phyloP scores from a whole-genome alignment of 1,140 invertebrate genomes.

The Pteromalus puparum region DNA sequence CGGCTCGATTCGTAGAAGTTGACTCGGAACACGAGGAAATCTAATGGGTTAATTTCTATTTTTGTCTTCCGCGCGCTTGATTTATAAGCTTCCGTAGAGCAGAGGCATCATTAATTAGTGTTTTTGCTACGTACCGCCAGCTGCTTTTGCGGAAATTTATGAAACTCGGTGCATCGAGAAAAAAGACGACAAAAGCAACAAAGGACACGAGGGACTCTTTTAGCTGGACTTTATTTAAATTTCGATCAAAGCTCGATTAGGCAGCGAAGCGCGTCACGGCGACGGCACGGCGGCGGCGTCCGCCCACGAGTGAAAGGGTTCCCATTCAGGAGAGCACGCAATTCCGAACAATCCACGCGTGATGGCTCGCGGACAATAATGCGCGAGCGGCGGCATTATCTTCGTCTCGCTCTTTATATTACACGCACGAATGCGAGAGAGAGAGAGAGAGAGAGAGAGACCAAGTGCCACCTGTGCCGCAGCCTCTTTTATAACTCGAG shows the following conservation, averaged over 20 bases:
- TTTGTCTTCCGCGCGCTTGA: conserved; percentile 21
- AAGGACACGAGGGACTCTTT: background rate
- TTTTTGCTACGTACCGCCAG: background rate
- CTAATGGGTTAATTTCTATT: conserved; percentile 48
- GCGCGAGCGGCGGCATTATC: conserved; percentile 25
- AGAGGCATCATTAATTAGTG: conserved; percentile 14
- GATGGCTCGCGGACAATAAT: conserved; percentile 57
- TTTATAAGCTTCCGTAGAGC: background rate
- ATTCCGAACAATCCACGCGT: conserved; percentile 61
- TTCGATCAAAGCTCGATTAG: conserved; percentile 57
- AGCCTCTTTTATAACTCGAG: background rate
- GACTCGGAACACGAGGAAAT: conserved; percentile 33
- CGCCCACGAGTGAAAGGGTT: conserved; percentile 25
- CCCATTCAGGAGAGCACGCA: conserved; percentile 57
- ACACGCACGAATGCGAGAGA: background rate
- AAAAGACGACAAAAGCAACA: background rate
- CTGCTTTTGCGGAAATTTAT: background rate
- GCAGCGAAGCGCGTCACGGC: background rate
- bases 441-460: background rate
- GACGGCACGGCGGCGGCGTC: no score
- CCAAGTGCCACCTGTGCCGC: conserved; percentile 67
- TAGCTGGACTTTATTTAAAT: conserved; percentile 56
- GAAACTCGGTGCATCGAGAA: background rate
- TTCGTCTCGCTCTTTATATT: background rate
- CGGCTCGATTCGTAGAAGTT: conserved; percentile 23